phyloP scores from a whole-genome alignment of 2,797 vertebrate genomes.

The Carcharodon carcharias region DNA sequence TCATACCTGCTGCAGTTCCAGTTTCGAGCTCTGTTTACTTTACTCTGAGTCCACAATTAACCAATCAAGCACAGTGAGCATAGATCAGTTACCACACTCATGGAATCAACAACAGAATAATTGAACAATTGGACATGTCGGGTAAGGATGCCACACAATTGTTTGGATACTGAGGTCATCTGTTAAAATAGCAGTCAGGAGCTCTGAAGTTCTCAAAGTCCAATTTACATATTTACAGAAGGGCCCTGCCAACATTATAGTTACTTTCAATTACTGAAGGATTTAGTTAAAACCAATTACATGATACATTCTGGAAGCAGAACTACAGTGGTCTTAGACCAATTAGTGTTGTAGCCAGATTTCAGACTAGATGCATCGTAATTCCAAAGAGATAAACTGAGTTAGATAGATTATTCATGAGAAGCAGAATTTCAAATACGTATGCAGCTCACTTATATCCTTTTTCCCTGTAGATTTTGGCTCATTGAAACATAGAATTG shows the following conservation, averaged over 20 bases:
- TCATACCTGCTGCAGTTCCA: no score
- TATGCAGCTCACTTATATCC: not conserved
- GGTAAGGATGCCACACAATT: not conserved
- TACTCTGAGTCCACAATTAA: not conserved
- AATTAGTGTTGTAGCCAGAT: not conserved
- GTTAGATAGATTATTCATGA: constrained; percentile 29
- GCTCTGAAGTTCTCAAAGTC: not conserved
- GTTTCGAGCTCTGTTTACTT: not conserved
- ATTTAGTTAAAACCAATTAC: not conserved
- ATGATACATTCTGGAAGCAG: not conserved
- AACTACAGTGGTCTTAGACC: not conserved
- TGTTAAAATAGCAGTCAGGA: not conserved
- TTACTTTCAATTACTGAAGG: not conserved
- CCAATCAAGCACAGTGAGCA: not conserved
- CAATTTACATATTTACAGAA: not conserved
- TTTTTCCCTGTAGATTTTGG: not conserved
- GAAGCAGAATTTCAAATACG: not conserved
- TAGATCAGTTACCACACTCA: not conserved
- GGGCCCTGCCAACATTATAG: not conserved
- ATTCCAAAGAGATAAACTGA: constrained; percentile 7
- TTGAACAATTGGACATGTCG: not conserved
- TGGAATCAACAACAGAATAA: not conserved
- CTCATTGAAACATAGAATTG: not conserved
- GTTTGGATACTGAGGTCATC: not conserved
- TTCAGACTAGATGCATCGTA: not conserved